Evolutionary conservation across 2,797 vertebrate species (phyloP).

Genomic region (Neosilurus hyrtlii): DNA sequence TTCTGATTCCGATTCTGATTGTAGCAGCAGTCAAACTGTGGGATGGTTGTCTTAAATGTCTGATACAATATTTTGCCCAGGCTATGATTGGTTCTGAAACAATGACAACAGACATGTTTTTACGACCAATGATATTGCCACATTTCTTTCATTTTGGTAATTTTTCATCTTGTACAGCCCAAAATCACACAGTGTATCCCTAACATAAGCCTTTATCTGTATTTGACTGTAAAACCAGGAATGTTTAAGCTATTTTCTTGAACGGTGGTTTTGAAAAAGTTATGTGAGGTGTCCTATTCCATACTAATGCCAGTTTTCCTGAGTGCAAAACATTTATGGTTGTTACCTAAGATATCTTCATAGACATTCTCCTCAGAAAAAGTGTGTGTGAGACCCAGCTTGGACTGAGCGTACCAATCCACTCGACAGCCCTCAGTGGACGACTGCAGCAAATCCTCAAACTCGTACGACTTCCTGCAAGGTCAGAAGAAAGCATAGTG

Average conservation of each 20-base stretch:
- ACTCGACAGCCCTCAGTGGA: slow-evolving; percentile 80
- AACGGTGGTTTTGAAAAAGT: not conserved
- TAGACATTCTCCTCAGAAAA: slow-evolving; percentile 98
- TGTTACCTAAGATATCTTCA: slow-evolving; percentile 91
- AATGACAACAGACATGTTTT: too few species aligned
- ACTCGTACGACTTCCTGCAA: slow-evolving; percentile 93
- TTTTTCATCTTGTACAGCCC: too few species aligned
- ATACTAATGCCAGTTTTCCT: not conserved
- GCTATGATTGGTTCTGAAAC: too few species aligned
- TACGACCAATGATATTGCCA: too few species aligned
- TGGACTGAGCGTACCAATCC: slow-evolving; percentile 92
- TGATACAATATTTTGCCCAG: too few species aligned
- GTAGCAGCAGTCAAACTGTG: too few species aligned
- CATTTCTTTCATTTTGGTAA: too few species aligned
- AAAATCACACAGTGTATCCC: too few species aligned
- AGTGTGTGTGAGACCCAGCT: slow-evolving; percentile 89
- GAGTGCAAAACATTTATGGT: not conserved
- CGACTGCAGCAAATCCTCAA: slow-evolving; percentile 91
- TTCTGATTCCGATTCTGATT: too few species aligned
- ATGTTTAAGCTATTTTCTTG: not conserved
- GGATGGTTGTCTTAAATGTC: too few species aligned
- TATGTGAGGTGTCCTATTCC: not conserved
- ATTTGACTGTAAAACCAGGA: not conserved
- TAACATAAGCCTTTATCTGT: not conserved
- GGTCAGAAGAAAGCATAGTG: slow-evolving; percentile 36